A percentile compares a stretch with the other conserved stretches of the same genome.
Conservation (phyloP, 2,888 invertebrate genomes). For the Anticlea derivata region DNA sequence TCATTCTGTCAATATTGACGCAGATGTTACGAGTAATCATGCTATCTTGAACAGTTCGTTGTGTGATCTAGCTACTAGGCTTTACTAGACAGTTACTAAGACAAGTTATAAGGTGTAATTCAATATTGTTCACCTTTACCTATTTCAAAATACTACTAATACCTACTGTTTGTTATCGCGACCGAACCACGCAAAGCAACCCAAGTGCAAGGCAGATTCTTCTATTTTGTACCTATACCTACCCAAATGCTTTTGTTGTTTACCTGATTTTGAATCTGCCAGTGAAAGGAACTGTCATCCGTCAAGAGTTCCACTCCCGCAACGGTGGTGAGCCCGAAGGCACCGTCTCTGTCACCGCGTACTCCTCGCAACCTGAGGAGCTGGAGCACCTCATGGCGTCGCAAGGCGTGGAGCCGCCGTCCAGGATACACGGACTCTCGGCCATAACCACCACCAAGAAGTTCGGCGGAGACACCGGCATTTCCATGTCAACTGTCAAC, state of each 20-base stretch:
- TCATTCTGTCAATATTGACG: conserved; percentile 43
- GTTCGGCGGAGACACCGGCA: conserved; percentile 73
- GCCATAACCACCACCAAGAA: conserved; percentile 77
- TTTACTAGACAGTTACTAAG: neutral
- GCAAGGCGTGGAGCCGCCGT: conserved; percentile 62
- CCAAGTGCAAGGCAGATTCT: no score
- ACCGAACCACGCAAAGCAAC: no score
- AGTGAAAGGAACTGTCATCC: conserved; percentile 90
- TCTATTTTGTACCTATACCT: no score
- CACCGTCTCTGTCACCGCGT: conserved; percentile 87
- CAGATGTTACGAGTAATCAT: conserved; percentile 33
- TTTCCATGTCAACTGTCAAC: conserved; percentile 60
- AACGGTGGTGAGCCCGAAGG: conserved; percentile 88
- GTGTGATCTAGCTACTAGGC: neutral
- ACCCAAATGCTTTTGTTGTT: no score
- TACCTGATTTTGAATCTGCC: conserved; percentile 13
- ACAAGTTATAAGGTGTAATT: no score
- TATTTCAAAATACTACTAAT: no score
- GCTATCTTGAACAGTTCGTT: conserved; percentile 22
- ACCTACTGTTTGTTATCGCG: no score
- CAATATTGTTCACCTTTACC: no score
- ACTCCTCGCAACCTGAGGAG: conserved; percentile 86
- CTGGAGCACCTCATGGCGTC: conserved; percentile 67
- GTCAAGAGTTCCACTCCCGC: conserved; percentile 87
- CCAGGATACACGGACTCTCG: conserved; percentile 73